Base-by-base conservation (phyloP, 2,113 vertebrate genomes). In the Marcusenius ussheri region DNA sequence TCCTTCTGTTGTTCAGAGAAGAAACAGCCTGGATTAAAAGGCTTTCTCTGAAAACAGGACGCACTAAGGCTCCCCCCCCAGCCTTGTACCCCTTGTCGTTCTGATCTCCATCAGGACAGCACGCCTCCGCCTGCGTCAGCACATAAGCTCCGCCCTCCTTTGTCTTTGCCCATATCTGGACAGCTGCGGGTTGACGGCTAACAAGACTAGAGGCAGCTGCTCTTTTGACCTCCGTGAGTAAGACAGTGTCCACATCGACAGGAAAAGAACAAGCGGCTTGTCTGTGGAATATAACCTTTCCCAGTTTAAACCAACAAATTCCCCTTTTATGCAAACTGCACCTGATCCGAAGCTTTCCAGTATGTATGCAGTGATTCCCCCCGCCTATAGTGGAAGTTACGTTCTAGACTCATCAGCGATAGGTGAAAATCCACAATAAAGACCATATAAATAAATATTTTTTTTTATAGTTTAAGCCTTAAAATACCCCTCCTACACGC, bases 201-300 rank as follows among this genome's bases (percentile, higher is more conserved):
- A 91, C 87, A 87, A 87, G 90, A 62, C 80, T 70, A 31, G 89
- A 51, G 87, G 89, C 85, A 88, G 51, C 89, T 91, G 74, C 80
- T 91, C 80, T 58, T 88, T 88, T 70, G 49, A 53, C 88, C 80
- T 90, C 27, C 3, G 45, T 50, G 88, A 89, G 88, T 31, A 77
- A 83, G 24, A 87, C 46, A 15, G 39, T 27, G 53, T 62, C 56
- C 51, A 58, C 56, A 62, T 66, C 5, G 53, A 27, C 51, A n/a
- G 17, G 62, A 58, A 19, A 45, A 39, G 24, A 62, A 45, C 53
- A 88, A 88, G n/a, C 19, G 31, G 15, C 86, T 53, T 35, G 17
- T 19, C 50, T 3, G 24, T 86, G 83, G 45, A 86, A 86, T 31
- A 47, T 87, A 11, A 46, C 21, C 27, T 88, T 88, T 58, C 24